phyloP scores from a whole-genome alignment of 2,797 vertebrate species.

The Halcyon badia region DNA sequence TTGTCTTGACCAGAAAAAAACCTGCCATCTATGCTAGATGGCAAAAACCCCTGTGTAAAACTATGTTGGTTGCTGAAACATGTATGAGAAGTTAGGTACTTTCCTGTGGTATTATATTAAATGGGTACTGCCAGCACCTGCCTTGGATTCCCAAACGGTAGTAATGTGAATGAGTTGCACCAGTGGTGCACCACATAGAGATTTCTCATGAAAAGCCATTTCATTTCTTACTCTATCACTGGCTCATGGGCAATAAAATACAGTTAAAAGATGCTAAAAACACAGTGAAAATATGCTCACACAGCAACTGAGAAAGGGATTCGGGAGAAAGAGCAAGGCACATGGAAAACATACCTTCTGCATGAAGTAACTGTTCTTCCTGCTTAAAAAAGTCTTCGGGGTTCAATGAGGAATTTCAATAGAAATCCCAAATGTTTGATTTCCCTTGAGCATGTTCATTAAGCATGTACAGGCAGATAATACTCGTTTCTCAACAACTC shows the following conservation, averaged over 20 bases:
- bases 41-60: not conserved
- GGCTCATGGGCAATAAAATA: not conserved
- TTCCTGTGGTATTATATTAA: not conserved
- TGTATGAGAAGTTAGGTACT: not conserved
- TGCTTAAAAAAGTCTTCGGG: not conserved
- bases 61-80: not conserved
- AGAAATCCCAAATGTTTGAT: conserved; percentile 37
- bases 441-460: conserved; percentile 30
- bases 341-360: conserved; percentile 32
- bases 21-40: not conserved
- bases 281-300: not conserved
- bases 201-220: not conserved
- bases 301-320: not conserved
- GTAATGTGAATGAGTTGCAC: not conserved
- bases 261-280: not conserved
- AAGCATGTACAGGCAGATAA: conserved; percentile 30
- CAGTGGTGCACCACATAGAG: not conserved
- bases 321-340: not conserved
- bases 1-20: not conserved
- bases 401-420: conserved; percentile 44
- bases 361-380: conserved; percentile 28
- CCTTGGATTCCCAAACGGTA: not conserved
- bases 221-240: not conserved
- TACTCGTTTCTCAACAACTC: not conserved
- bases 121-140: not conserved